phyloP scores from a whole-genome alignment of 92 coral and sea anemone species.

The Porites cylindrica region DNA sequence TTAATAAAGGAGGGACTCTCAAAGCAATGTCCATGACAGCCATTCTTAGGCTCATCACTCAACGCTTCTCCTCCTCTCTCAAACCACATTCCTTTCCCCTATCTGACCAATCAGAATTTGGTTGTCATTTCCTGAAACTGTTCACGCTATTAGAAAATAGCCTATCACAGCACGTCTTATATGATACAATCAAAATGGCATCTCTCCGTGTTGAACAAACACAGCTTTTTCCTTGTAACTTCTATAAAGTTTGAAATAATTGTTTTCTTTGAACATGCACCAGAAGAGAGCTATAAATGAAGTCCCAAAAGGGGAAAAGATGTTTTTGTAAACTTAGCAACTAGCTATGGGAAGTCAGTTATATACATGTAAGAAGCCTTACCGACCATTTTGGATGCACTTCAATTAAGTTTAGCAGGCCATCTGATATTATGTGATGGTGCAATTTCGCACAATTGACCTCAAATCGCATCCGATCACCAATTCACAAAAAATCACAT shows the following conservation, averaged over 20 bases:
- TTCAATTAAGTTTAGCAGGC: not conserved
- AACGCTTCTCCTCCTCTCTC: too few relatives aligned
- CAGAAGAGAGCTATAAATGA: conserved; percentile 32
- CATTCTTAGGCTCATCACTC: too few relatives aligned
- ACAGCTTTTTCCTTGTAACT: conserved; percentile 7
- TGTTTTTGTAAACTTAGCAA: conserved; percentile 22
- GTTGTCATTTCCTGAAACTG: conserved; percentile 34
- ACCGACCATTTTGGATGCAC: conserved; percentile 26
- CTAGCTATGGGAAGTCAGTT: conserved; percentile 14
- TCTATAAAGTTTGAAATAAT: not conserved
- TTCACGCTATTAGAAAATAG: conserved; percentile 5
- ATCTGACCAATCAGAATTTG: conserved; percentile 32
- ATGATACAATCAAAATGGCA: not conserved
- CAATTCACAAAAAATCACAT: too few relatives aligned
- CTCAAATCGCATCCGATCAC: too few relatives aligned
- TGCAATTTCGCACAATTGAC: too few relatives aligned
- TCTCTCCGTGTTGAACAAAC: not conserved
- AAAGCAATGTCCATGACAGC: too few relatives aligned
- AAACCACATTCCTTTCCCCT: not conserved
- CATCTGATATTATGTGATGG: too few relatives aligned
- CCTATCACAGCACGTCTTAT: conserved; percentile 15
- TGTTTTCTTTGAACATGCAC: conserved; percentile 26
- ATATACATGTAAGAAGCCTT: conserved; percentile 18
- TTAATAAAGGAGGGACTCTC: too few relatives aligned
- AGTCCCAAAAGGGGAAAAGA: conserved; percentile 22